Base-by-base conservation (phyloP, 37 sponge, comb jelly and placozoan genomes). In the Beroe forskalii region DNA sequence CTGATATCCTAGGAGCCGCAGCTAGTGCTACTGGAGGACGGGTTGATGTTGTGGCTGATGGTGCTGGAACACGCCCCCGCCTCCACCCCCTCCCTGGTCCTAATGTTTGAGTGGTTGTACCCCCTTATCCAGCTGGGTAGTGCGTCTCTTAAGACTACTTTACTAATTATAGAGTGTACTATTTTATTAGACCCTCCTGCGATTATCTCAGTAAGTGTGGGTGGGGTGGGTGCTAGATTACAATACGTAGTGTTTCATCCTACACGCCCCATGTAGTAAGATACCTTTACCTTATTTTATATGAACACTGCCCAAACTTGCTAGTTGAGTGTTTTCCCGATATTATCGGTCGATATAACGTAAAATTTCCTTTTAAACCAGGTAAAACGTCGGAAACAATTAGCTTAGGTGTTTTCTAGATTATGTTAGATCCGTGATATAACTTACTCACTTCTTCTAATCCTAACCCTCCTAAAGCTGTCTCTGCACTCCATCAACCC, bases 141-240 rank as follows among this genome's bases (percentile, higher is more conserved):
- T 80, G 86, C 28, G 19, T 44, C 55, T 24, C 86, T 80, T 44
- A 80, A 80, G 86, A 80, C 86, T 80, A 38, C 86, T 44, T 44
- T 80, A 44, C 86, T 44, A 35, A 80, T 80, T 38, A 44, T 80
- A 23, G 86, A 80, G 86, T 41, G 55, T 80, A 80, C 86, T 80
- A 80, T 80, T 80, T 80, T 80, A 38, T 44, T 80, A 44, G 86
- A 80, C 55, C 86, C 86, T 44, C 86, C 86, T 39, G 86, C 86
- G 28, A 44, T 80, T 3, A 80, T 44, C 12, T 44, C 86, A 44
- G 86, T 80, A 44, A 80, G 86, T 80, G 2, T 44, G 55, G 40
- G 38, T 8, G 76, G 20, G 76, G 76, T 32, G 76, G 38, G 76
- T 48, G n/a, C n/a, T n/a, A n/a, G n/a, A n/a, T n/a, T n/a, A n/a